These are phyloP conservation scores for Cossypha niveicapilla DNA, from an alignment of 2,797 vertebrate genomes.

Conservation along the genomic window DNA sequence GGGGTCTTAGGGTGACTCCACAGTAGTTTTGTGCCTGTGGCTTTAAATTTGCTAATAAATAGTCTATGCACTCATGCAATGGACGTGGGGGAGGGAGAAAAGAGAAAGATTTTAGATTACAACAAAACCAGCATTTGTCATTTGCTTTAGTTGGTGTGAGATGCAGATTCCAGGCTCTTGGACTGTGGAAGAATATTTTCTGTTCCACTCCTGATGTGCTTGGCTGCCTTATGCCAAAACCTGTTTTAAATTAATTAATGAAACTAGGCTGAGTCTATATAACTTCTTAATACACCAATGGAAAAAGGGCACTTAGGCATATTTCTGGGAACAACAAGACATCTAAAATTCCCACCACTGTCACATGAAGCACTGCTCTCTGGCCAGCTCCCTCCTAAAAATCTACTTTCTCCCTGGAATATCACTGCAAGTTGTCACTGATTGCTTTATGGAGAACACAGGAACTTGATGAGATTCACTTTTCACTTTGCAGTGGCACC, in stretches of 20 bases:
- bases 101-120: background rate
- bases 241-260: conserved; percentile 30
- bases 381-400: background rate
- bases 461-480: background rate
- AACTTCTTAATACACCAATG: background rate
- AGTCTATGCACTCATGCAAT: background rate
- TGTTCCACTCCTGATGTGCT: conserved; percentile 30
- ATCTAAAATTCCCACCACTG: background rate
- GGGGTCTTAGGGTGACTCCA: background rate
- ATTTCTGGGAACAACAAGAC: background rate
- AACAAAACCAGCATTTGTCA: conserved; percentile 9
- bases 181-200: conserved; percentile 9
- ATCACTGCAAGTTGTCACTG: background rate
- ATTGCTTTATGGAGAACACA: background rate
- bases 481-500: background rate
- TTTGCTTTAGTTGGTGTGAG: background rate
- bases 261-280: background rate
- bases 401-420: background rate
- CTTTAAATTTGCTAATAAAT: conserved; percentile 31
- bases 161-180: conserved; percentile 18
- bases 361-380: background rate
- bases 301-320: background rate
- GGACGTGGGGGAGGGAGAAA: background rate
- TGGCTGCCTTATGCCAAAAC: background rate
- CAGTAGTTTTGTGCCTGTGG: background rate